phyloP scores from a whole-genome alignment of 2,797 vertebrate species.

The Antennarius maculatus region DNA sequence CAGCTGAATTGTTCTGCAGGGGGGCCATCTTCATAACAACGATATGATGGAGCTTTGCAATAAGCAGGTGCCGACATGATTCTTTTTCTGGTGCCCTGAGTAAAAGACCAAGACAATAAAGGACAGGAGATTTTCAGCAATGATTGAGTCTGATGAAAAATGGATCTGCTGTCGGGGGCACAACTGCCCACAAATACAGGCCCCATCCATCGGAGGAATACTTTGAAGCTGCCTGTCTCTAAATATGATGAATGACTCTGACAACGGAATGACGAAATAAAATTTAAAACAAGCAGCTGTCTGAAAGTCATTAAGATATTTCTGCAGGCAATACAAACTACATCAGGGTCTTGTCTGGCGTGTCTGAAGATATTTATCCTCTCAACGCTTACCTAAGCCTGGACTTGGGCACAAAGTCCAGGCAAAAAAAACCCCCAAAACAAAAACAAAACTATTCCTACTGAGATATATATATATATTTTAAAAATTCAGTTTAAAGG shows the following conservation, averaged over 20 bases:
- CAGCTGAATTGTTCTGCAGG: conserved; percentile 73
- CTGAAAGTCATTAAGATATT: conserved; percentile 52
- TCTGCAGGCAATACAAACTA: conserved; percentile 37
- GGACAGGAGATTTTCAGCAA: conserved; percentile 31
- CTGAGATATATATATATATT: neutral
- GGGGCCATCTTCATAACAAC: conserved; percentile 43
- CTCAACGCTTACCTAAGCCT: conserved; percentile 17
- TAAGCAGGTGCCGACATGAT: conserved; percentile 63
- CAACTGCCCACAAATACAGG: conserved; percentile 10
- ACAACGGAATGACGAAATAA: conserved; percentile 33
- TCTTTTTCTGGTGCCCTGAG: conserved; percentile 19
- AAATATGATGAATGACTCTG: conserved; percentile 48
- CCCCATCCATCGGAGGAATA: conserved; percentile 40
- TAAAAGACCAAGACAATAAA: conserved; percentile 13
- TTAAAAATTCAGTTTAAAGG: neutral
- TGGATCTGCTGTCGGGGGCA: conserved; percentile 24
- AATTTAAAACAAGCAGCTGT: conserved; percentile 51
- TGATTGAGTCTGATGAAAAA: conserved; percentile 56
- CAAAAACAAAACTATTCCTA: neutral
- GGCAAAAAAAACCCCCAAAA: too few species aligned
- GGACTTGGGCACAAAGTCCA: neutral
- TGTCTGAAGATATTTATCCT: conserved; percentile 46
- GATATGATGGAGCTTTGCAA: conserved; percentile 68
- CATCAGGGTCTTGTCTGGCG: conserved; percentile 34
- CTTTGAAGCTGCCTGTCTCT: conserved; percentile 29